A percentile compares a stretch with the other conserved stretches of the same genome.
Evolutionary conservation across 2,888 invertebrate genomes (phyloP).

Genomic region (Synergus umbraculus): DNA sequence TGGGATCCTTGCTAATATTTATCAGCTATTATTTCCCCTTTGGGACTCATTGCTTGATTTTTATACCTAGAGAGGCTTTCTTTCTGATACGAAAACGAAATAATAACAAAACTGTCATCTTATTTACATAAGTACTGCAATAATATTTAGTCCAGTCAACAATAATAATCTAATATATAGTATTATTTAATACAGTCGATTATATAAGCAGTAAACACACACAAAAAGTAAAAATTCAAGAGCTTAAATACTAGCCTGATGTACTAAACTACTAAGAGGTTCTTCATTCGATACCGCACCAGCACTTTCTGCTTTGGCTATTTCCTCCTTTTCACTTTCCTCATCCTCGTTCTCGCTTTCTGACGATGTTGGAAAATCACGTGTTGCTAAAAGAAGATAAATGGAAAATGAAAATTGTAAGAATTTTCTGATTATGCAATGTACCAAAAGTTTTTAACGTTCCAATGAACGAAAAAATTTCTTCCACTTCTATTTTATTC

Average conservation of each 20-base stretch:
- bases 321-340: conserved; percentile 57
- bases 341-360: conserved; percentile 70
- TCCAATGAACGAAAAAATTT: too few relatives aligned
- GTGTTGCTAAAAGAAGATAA: conserved; percentile 60
- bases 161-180: not conserved
- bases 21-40: too few relatives aligned
- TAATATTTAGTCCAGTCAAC: not conserved
- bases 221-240: not conserved
- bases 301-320: conserved; percentile 36
- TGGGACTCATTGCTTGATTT: too few relatives aligned
- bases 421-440: not conserved
- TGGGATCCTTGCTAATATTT: too few relatives aligned
- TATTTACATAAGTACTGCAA: not conserved
- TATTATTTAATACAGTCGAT: not conserved
- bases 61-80: not conserved
- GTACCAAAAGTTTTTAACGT: too few relatives aligned
- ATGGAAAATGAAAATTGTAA: conserved; percentile 5
- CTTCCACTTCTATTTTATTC: too few relatives aligned
- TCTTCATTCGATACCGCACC: conserved; percentile 14
- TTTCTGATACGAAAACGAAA: not conserved
- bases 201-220: not conserved
- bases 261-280: not conserved
- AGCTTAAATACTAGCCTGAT: not conserved
- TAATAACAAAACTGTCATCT: not conserved
- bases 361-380: conserved; percentile 66